A percentile compares a stretch with the other conserved stretches of the same genome.
phyloP scores from a whole-genome alignment of 2,113 vertebrate species.

The Calyptommatus sinebrachiatus region DNA sequence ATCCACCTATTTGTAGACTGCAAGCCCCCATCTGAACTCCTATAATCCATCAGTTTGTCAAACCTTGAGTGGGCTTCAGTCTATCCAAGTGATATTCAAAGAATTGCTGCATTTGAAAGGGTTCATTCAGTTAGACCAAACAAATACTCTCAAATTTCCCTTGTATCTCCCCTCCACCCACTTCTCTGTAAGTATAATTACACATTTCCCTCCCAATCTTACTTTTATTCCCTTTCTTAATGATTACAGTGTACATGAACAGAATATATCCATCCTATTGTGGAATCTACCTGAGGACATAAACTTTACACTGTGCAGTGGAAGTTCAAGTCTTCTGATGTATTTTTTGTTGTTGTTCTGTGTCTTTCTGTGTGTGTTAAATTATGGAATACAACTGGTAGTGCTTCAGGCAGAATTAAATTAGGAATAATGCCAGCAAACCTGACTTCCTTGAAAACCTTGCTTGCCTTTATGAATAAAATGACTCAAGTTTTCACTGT shows the following conservation, averaged over 20 bases:
- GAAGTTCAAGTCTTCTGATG: constrained; percentile 46
- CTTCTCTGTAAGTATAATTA: too few species aligned
- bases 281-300: not conserved
- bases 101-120: too few species aligned
- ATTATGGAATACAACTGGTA: constrained; percentile 57
- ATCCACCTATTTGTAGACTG: too few species aligned
- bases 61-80: too few species aligned
- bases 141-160: not conserved
- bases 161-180: not conserved
- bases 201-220: not conserved
- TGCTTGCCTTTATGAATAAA: constrained; percentile 34
- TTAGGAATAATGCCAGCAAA: constrained; percentile 54
- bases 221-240: not conserved
- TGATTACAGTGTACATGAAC: not conserved
- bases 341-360: constrained; percentile 43
- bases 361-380: constrained; percentile 55
- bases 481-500: not conserved
- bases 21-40: too few species aligned
- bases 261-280: constrained; percentile 8
- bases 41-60: too few species aligned
- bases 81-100: too few species aligned
- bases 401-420: constrained; percentile 47
- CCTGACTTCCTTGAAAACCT: constrained; percentile 29
- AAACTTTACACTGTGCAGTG: not conserved
- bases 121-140: not conserved